Evolutionary conservation across 2,113 vertebrate species (phyloP), one percentile per base, ranked within the genome.

Genomic region (Mormoops blainvillei): DNA sequence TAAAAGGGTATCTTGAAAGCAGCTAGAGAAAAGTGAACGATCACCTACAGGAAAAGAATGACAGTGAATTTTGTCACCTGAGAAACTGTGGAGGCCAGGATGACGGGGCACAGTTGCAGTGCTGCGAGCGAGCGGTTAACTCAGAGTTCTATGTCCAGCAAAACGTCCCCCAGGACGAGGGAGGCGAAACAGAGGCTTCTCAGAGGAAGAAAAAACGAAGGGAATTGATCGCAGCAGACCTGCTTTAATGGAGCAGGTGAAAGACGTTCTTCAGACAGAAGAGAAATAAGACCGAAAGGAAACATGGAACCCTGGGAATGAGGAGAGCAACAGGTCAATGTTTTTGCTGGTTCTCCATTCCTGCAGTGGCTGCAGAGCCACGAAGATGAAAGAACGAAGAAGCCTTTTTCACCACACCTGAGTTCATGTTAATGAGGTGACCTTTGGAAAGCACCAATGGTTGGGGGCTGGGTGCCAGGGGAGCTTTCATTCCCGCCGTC

Each of bases 261-360:
- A 65, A 26, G 54, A 50, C 18, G 5, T 24, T 7, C 48, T 65
- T 92, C 45, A 54, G 78, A 45, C 18, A 3, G 2, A 54, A 38
- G 41, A 45, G 28, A 73, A 74, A 41, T 24, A 52, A 28, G 7
- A 43, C 15, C 26, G 16, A 28, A 31, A 71, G 63, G 85, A 26
- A 43, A 28, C 38, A 6, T 45, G 43, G 67, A 41, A 38, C 11
- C 0, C 14, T 3, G 22, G 16, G 22, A 36, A 31, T 19, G 48
- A 80, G 48, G n/a, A n/a, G n/a, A 48, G 8, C 45, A 33, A 41
- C 26, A 43, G 22, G 19, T n/a, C n/a, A 24, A 22, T 28, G 82
- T 20, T 24, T 63, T 4, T 26, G 54, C 26, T 74, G 18, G 12
- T 54, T 24, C 36, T 67, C 1, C 0, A n/a, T 19, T 41, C n/a